phyloP scores from a whole-genome alignment of 2,797 vertebrate genomes.

The Microchirus variegatus region DNA sequence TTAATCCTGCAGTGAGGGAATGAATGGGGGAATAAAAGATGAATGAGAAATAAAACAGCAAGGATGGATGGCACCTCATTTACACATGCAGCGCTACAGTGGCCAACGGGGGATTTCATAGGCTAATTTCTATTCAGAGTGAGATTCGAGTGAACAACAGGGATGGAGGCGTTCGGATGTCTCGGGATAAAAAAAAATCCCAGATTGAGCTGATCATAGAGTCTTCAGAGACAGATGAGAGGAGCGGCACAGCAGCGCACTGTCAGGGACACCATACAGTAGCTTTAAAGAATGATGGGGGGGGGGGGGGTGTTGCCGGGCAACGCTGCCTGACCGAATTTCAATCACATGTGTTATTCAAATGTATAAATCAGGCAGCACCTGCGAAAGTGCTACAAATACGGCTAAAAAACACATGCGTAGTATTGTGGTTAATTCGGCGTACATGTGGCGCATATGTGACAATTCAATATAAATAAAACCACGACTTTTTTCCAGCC shows the following conservation, averaged over 20 bases:
- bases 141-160: conserved; percentile 25
- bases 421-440: neutral
- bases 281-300: neutral
- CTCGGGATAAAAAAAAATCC: conserved; percentile 10
- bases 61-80: conserved; percentile 59
- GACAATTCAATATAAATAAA: neutral
- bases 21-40: neutral
- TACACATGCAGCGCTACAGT: conserved; percentile 67
- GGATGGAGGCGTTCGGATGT: conserved; percentile 3
- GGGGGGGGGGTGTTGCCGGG: conserved; percentile 48
- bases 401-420: neutral
- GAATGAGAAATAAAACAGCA: conserved; percentile 29
- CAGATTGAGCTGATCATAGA: neutral
- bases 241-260: neutral
- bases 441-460: neutral
- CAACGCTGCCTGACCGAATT: conserved; percentile 38
- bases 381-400: neutral
- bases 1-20: conserved; percentile 33
- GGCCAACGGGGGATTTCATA: conserved; percentile 53
- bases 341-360: neutral
- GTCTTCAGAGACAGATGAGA: neutral
- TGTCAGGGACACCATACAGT: conserved; percentile 1
- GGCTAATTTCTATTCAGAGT: conserved; percentile 61
- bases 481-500: neutral
- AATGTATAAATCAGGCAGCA: neutral